Evolutionary conservation across 2,888 invertebrate genomes (phyloP).

Genomic region (Drosophila silvestris): DNA sequence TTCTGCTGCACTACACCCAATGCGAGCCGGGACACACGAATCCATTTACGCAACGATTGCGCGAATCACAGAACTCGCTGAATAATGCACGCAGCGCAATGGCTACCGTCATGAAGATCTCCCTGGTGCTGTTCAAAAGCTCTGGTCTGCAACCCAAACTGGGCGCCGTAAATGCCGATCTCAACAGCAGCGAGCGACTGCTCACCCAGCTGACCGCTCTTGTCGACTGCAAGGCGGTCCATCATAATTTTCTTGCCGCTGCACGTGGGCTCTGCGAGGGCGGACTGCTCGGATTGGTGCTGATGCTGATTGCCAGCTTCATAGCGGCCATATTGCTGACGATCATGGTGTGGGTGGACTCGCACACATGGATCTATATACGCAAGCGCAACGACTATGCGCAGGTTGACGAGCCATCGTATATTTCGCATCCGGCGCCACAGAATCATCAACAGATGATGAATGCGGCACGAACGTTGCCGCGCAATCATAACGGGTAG

Average conservation of each 20-base stretch:
- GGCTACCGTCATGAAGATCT: constrained; percentile 85
- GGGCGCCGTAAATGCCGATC: constrained; percentile 91
- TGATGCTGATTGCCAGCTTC: constrained; percentile 94
- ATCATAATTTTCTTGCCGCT: constrained; percentile 92
- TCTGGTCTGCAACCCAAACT: constrained; percentile 90
- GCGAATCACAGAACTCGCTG: constrained; percentile 91
- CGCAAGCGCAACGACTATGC: constrained; percentile 93
- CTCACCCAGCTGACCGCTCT: constrained; percentile 89
- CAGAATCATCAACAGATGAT: constrained; percentile 86
- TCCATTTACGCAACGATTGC: constrained; percentile 92
- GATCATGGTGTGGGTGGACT: constrained; percentile 96
- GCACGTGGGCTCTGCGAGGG: constrained; percentile 93
- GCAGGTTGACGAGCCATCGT: constrained; percentile 93
- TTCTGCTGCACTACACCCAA: constrained; percentile 92
- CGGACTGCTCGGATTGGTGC: constrained; percentile 92
- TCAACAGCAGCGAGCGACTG: constrained; percentile 91
- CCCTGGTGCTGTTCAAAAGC: constrained; percentile 85
- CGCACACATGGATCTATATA: constrained; percentile 98
- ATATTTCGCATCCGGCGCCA: constrained; percentile 85
- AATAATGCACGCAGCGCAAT: constrained; percentile 86
- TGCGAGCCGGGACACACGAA: constrained; percentile 92
- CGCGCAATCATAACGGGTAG: constrained; percentile 86
- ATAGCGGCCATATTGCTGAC: constrained; percentile 96
- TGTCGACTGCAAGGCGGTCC: constrained; percentile 93
- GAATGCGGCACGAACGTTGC: constrained; percentile 86